Base-by-base conservation (phyloP, 2,797 vertebrate genomes). In the Pipistrellus kuhlii region DNA sequence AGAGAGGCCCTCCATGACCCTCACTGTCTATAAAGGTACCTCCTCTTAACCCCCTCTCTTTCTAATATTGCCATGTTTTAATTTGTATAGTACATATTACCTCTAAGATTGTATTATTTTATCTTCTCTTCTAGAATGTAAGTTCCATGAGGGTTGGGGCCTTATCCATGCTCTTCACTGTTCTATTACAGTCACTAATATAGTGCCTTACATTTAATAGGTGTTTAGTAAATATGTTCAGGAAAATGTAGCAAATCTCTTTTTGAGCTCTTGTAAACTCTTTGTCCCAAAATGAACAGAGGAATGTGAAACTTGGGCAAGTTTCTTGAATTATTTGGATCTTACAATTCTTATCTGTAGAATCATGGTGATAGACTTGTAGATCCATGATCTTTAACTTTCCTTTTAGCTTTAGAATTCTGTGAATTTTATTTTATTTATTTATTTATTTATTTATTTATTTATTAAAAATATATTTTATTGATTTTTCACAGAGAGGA, bases 331-430 rank as follows among this genome's bases (percentile, higher is more conserved):
- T 83, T 91, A 94, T 97, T 93, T 95, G 94, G 95, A 97, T 97
- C 97, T 98, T 98, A 96, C 98, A 97, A 96, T 96, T 91, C 71
- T 97, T 97, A 96, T 96, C n/a, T 76, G 13, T 1, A 69, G 53
- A 57, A 53, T 68, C 48, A 15, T 57, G 32, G 32, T 62, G 21
- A 62, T 38, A 51, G 68, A 71, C 27, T 62, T 25, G 30, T 20
- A 78, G 51, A 76, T 76, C 23, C 1, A 0, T 62, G 44, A 55
- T 62, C 38, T 94, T 80, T 27, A 27, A 41, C 35, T 8, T 64
- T 66, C 48, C 71, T 91, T 81, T 21, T 51, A 76, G 18, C 53
- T 78, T 94, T 83, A 82, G 64, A 73, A 75, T 76, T 93, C 73
- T 35, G 0, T 92, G 68, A 85, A 75, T 89, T 92, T 14, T 72